phyloP scores from a whole-genome alignment of 2,797 vertebrate species.

The Karalla daura region DNA sequence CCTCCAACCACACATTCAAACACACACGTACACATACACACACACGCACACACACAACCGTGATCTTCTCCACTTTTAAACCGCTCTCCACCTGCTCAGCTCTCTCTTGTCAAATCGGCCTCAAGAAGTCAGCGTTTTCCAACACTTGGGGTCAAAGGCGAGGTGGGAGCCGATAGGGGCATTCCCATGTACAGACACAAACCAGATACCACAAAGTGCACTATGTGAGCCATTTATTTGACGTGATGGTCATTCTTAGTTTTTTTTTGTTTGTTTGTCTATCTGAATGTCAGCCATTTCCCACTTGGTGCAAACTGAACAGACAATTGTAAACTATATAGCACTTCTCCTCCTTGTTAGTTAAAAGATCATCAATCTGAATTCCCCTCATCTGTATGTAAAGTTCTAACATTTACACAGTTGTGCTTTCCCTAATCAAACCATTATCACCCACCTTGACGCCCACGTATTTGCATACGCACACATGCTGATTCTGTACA shows the following conservation, averaged over 20 bases:
- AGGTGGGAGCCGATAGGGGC: slow-evolving; percentile 22
- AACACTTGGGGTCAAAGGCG: slow-evolving; percentile 56
- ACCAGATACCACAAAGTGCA: slow-evolving; percentile 13
- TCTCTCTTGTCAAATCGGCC: not conserved
- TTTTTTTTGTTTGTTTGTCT: slow-evolving; percentile 6
- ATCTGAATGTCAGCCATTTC: slow-evolving; percentile 18
- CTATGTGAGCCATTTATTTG: slow-evolving; percentile 1
- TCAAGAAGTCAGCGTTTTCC: slow-evolving; percentile 19
- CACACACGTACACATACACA: slow-evolving; percentile 19
- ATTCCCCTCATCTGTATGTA: slow-evolving; percentile 18
- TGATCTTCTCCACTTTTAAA: not conserved
- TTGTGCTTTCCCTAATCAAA: slow-evolving; percentile 21
- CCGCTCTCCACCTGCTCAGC: slow-evolving; percentile 46
- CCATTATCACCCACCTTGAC: not conserved
- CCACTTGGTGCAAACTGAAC: not conserved
- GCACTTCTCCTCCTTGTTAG: not conserved
- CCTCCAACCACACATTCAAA: slow-evolving; percentile 52
- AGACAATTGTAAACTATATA: not conserved
- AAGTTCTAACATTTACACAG: slow-evolving; percentile 21
- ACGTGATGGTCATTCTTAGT: not conserved
- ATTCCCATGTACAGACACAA: slow-evolving; percentile 27
- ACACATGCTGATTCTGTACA: too few relatives aligned
- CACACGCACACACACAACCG: slow-evolving; percentile 4
- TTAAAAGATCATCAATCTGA: slow-evolving; percentile 8
- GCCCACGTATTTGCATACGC: too few relatives aligned